phyloP scores from a whole-genome alignment of 1,140 invertebrate genomes.

The Euwallacea fornicatus region DNA sequence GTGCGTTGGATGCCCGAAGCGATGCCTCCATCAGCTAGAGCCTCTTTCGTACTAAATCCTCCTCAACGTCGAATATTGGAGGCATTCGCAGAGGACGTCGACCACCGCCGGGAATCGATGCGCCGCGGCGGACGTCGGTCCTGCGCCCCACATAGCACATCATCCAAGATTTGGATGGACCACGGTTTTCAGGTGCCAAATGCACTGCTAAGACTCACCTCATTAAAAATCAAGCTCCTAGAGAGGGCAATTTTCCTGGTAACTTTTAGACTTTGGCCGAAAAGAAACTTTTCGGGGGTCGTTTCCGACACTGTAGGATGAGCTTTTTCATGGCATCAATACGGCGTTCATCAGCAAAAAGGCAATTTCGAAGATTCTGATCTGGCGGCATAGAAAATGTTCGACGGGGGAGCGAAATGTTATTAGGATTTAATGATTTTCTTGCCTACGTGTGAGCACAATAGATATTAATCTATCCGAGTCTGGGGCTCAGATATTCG shows the following conservation, averaged over 20 bases:
- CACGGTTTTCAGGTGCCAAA: background rate
- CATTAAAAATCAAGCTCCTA: background rate
- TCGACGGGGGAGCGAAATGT: conserved; percentile 31
- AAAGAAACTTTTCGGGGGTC: background rate
- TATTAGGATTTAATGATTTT: conserved; percentile 41
- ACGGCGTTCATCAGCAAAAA: conserved; percentile 38
- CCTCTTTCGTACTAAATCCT: conserved; percentile 33
- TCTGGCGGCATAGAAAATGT: conserved; percentile 32
- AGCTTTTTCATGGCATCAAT: conserved; percentile 38
- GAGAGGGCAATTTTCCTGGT: background rate
- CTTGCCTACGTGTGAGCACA: conserved; percentile 28
- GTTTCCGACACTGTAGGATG: conserved; percentile 19
- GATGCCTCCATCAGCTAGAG: conserved; percentile 17
- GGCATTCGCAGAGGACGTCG: conserved; percentile 39
- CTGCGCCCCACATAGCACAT: conserved; percentile 42
- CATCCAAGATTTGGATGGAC: conserved; percentile 21
- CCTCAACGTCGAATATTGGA: conserved; percentile 24
- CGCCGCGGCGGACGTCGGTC: conserved; percentile 39
- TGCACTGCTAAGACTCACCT: background rate
- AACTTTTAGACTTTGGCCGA: background rate
- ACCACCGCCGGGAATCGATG: conserved; percentile 46
- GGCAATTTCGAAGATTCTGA: conserved; percentile 36
- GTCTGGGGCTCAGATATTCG: conserved; percentile 5
- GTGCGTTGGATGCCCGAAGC: conserved; percentile 10
- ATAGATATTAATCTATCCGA: conserved; percentile 37